phyloP scores from a whole-genome alignment of 2,888 invertebrate genomes.

The Pasiphila rectangulata region DNA sequence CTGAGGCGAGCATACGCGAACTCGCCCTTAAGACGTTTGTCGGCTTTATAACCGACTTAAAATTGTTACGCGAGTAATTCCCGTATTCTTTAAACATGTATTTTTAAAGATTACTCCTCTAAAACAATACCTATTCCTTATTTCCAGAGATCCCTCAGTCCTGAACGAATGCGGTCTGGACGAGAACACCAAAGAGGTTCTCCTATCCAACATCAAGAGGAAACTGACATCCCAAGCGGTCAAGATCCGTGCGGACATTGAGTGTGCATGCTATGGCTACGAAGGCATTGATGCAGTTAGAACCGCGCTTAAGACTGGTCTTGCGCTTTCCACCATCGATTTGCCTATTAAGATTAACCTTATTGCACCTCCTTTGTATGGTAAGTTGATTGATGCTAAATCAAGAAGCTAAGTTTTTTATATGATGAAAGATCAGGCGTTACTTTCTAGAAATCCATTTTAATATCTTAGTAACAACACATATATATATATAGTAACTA shows the following conservation, averaged over 20 bases:
- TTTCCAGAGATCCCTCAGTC: constrained; percentile 93
- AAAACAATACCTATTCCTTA: neutral
- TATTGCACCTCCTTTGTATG: constrained; percentile 98
- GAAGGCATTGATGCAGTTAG: constrained; percentile 99
- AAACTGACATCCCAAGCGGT: constrained; percentile 94
- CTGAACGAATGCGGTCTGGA: constrained; percentile 97
- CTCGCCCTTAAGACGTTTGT: no score
- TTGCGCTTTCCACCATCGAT: constrained; percentile 94
- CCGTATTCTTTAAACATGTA: no score
- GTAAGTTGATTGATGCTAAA: constrained; percentile 73
- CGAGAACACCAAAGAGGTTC: constrained; percentile 93
- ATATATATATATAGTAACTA: no score
- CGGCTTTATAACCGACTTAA: no score
- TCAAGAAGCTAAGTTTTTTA: no score
- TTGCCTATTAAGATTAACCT: constrained; percentile 99
- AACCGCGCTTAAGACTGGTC: constrained; percentile 92
- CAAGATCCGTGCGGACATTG: constrained; percentile 71
- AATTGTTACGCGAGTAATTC: no score
- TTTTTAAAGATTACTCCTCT: no score
- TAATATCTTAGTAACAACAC: no score
- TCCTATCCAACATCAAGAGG: constrained; percentile 96
- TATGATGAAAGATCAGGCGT: no score
- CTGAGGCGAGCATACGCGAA: no score
- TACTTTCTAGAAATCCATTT: no score
- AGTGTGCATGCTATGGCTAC: constrained; percentile 84